phyloP scores from a whole-genome alignment of 2,797 vertebrate genomes.

The Fundulus diaphanus region DNA sequence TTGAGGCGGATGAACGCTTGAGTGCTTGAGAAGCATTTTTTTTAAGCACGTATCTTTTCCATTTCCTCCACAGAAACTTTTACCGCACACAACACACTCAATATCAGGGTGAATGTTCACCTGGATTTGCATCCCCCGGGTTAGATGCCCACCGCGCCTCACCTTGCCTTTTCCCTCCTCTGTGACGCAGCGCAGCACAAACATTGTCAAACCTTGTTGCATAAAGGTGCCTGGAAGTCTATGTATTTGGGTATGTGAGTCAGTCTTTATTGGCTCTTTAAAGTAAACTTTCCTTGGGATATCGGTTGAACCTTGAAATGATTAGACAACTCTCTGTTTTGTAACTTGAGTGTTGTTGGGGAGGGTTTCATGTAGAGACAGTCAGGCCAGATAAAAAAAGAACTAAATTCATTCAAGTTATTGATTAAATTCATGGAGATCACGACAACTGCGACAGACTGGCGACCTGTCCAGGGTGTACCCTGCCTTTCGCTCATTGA shows the following conservation, averaged over 20 bases:
- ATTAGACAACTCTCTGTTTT: neutral
- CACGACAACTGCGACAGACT: no score
- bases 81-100: conserved; percentile 1
- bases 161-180: conserved; percentile 37
- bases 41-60: conserved; percentile 8
- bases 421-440: neutral
- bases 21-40: conserved; percentile 25
- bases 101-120: conserved; percentile 41
- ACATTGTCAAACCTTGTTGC: conserved; percentile 18
- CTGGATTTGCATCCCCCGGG: conserved; percentile 52
- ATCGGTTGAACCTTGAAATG: neutral
- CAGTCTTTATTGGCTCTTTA: conserved; percentile 7
- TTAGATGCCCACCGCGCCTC: conserved; percentile 33
- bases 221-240: conserved; percentile 8
- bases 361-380: neutral
- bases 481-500: no score
- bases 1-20: conserved; percentile 27
- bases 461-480: no score
- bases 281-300: neutral
- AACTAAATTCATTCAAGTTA: neutral
- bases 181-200: conserved; percentile 25
- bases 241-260: conserved; percentile 13
- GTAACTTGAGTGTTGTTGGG: neutral
- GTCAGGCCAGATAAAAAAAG: neutral
- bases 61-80: neutral